Conservation (phyloP, 2,113 vertebrate genomes). For the Edolisoma coerulescens region DNA sequence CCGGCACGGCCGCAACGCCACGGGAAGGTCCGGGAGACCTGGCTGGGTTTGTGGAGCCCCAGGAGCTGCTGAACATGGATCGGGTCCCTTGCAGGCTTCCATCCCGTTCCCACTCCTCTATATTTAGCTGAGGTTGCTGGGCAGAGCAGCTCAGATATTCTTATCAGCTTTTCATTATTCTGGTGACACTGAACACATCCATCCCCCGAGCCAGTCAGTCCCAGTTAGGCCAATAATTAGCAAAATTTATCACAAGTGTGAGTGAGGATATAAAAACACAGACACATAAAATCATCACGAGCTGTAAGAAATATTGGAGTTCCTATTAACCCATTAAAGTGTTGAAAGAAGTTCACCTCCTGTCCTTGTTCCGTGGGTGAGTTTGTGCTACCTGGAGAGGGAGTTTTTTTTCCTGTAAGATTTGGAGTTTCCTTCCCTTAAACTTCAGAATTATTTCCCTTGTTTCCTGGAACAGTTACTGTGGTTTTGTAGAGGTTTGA, state of each 20-base stretch:
- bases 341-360: neutral
- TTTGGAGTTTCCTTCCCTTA: neutral
- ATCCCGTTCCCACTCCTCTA: neutral
- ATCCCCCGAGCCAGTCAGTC: neutral
- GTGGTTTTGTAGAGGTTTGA: neutral
- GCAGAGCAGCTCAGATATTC: neutral
- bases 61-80: neutral
- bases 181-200: neutral
- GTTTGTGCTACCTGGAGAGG: neutral
- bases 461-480: neutral
- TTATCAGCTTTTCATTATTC: neutral
- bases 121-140: neutral
- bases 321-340: neutral
- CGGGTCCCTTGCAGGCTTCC: neutral
- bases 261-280: neutral
- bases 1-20: neutral
- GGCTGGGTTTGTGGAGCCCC: neutral
- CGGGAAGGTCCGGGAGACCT: neutral
- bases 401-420: neutral
- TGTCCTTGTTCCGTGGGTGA: neutral
- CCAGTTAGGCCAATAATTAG: neutral
- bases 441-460: neutral
- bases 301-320: neutral
- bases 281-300: neutral
- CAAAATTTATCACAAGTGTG: neutral